phyloP scores from a whole-genome alignment of 2,888 invertebrate genomes.

The Eilema griseolum region DNA sequence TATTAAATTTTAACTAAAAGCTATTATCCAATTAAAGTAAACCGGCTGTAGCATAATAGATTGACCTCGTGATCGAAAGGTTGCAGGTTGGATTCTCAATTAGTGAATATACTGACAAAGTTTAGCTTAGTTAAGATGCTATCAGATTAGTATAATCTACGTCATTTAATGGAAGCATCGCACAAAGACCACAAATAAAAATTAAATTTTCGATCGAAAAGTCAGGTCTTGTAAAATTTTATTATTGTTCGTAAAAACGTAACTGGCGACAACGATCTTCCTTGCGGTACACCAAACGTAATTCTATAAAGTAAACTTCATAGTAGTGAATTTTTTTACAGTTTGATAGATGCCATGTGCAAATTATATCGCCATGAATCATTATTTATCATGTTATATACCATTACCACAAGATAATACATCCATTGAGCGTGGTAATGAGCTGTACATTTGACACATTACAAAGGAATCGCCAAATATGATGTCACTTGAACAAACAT shows the following conservation, averaged over 20 bases:
- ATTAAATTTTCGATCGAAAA: neutral
- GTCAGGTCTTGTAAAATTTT: neutral
- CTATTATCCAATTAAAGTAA: neutral
- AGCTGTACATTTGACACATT: slow-evolving; percentile 48
- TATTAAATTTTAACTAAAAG: neutral
- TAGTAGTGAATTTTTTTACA: slow-evolving; percentile 36
- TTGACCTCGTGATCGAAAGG: slow-evolving; percentile 2
- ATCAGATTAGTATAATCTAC: neutral
- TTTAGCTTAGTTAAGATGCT: neutral
- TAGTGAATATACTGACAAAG: slow-evolving; percentile 1
- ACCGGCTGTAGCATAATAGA: neutral
- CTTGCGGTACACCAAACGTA: slow-evolving; percentile 24
- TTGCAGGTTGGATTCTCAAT: slow-evolving; percentile 1
- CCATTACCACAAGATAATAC: slow-evolving; percentile 43
- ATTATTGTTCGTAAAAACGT: neutral
- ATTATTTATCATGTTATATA: slow-evolving; percentile 50
- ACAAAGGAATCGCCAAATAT: slow-evolving; percentile 49
- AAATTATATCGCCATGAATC: slow-evolving; percentile 49
- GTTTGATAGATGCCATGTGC: slow-evolving; percentile 41
- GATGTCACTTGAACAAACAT: slow-evolving; percentile 57
- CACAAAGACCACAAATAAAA: neutral
- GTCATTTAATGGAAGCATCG: neutral
- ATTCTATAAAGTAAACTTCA: neutral
- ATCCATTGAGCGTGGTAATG: slow-evolving; percentile 49
- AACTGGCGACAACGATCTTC: slow-evolving; percentile 30